These are phyloP conservation scores for Lagocephalus sceleratus DNA, from an alignment of 2,797 vertebrate genomes.

Conservation along the genomic window DNA sequence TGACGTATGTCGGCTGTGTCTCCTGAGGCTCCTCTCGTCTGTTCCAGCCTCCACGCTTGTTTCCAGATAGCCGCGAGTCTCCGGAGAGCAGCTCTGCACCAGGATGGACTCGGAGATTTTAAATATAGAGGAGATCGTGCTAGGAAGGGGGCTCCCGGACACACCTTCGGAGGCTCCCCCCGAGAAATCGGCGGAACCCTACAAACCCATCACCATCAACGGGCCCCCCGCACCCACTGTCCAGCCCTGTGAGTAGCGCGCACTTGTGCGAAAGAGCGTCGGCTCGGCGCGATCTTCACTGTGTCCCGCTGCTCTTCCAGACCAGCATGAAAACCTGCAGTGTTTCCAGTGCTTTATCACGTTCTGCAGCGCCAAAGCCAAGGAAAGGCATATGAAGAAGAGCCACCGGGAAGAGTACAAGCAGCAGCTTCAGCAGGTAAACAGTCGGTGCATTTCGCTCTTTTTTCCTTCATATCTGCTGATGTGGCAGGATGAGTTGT, in stretches of 20 bases:
- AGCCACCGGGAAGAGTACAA: constrained; percentile 84
- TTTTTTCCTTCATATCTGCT: too few relatives aligned
- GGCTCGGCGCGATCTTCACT: background rate
- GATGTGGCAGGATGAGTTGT: too few relatives aligned
- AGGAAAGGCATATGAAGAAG: constrained; percentile 85
- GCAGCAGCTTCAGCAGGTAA: constrained; percentile 81
- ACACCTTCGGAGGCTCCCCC: constrained; percentile 60
- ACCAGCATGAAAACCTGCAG: constrained; percentile 83
- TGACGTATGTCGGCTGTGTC: too few relatives aligned
- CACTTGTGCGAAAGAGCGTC: background rate
- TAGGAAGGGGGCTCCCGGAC: constrained; percentile 70
- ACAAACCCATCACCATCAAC: constrained; percentile 61
- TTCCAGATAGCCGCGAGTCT: background rate
- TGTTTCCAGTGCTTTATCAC: constrained; percentile 87
- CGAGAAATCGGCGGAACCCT: constrained; percentile 59
- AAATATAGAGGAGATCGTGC: constrained; percentile 79
- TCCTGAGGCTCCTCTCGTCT: background rate
- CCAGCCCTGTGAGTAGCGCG: constrained; percentile 65
- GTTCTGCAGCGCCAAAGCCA: constrained; percentile 84
- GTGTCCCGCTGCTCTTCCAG: constrained; percentile 41
- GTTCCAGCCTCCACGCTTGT: background rate
- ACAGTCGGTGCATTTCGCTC: background rate
- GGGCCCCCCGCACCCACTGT: constrained; percentile 60
- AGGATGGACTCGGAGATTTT: constrained; percentile 78
- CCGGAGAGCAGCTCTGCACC: constrained; percentile 2